These are phyloP conservation scores for Myiopsitta monachus DNA, from an alignment of 2,113 vertebrate species.

Conservation along the genomic window DNA sequence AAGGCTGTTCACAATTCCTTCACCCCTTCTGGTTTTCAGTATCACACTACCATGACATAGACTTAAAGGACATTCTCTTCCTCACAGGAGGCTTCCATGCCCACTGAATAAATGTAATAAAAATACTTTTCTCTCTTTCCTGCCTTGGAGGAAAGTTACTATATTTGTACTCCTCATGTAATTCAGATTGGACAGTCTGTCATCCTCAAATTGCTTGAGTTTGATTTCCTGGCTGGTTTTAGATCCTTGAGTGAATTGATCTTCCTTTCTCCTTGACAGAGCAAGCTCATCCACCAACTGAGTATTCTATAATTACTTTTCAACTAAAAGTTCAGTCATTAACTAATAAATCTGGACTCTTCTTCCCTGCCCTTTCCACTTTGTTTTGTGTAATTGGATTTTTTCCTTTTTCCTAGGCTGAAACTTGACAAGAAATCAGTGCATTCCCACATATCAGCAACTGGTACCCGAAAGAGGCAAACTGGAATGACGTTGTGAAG, in stretches of 20 bases:
- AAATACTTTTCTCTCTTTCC: neutral
- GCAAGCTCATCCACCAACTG: neutral
- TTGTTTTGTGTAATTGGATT: neutral
- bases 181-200: neutral
- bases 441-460: neutral
- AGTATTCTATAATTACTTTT: neutral
- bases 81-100: neutral
- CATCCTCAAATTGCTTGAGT: neutral
- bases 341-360: neutral
- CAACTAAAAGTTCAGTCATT: neutral
- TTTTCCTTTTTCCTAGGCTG: neutral
- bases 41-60: neutral
- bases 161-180: neutral
- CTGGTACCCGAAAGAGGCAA: neutral
- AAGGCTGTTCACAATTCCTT: slow-evolving; percentile 59
- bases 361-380: neutral
- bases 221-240: neutral
- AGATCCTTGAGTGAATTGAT: neutral
- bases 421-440: neutral
- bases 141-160: neutral
- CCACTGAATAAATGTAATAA: neutral
- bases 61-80: slow-evolving; percentile 28
- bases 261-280: neutral
- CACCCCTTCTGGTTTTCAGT: slow-evolving; percentile 41
- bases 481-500: neutral